Evolutionary conservation across 2,113 vertebrate species (phyloP), one percentile per base, ranked within the genome.

Genomic region (Galbula dea): DNA sequence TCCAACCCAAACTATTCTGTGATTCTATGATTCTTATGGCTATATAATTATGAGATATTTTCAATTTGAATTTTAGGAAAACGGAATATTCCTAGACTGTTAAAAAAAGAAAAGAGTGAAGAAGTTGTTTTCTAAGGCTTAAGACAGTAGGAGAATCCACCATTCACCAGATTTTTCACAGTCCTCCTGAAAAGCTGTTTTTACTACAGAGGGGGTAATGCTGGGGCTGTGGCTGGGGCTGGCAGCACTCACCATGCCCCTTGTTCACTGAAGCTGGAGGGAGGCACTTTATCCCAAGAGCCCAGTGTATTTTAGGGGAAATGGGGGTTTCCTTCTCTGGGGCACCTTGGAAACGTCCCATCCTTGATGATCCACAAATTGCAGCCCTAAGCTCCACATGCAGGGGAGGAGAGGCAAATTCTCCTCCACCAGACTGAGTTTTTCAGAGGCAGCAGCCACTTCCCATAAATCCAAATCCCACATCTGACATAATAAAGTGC

Each of bases 401-500:
- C 30, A 87, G 49, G 54, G 81, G 48, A 52, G 36, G 34, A 63
- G 1, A 2, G 49, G 71, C 30, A 96, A 74, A 62, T 55, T 86
- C 72, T 79, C 41, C 67, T 63, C 76, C 54, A 72, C 15, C 23
- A 91, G 73, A 76, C 37, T 48, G 37, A 86, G 54, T n/a, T 41
- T 83, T 76, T 81, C 7, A 32, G 77, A 86, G 74, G 63, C 80
- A 95, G 51, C 0, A 1, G 57, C 45, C 4, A 15, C 73, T 94
- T 97, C 93, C 82, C 18, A n/a, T 96, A 94, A 96, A 96, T 95
- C 72, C 81, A 83, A 89, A 91, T 90, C 87, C 84, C 83, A 90
- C 72, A 79, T 95, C 89, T 97, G 84, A 96, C 90, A 96, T 92
- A 94, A 97, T 76, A 96, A 80, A 96, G 78, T 80, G 80, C 80